Evolutionary conservation across 2,888 invertebrate species (phyloP).

Genomic region (Lamellibrachia satsuma): DNA sequence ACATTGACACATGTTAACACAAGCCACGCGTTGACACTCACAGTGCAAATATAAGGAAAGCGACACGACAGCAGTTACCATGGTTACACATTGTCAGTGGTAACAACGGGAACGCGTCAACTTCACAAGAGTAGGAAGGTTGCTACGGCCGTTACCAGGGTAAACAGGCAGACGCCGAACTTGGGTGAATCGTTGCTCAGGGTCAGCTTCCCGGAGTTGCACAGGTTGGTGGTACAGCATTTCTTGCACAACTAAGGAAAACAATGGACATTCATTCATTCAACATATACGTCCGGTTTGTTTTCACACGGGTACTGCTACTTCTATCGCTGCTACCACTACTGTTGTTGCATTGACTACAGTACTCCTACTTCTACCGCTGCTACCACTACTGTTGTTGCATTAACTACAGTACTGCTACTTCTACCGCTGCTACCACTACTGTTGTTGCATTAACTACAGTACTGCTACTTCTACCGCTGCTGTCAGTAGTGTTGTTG

Average conservation of each 20-base stretch:
- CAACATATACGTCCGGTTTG: neutral
- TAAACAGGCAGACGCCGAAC: neutral
- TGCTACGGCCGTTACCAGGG: neutral
- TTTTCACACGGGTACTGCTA: too few relatives aligned
- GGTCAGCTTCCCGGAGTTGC: neutral
- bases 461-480: too few relatives aligned
- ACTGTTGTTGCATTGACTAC: neutral
- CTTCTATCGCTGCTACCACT: neutral
- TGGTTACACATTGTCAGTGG: neutral
- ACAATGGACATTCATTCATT: neutral
- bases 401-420: too few relatives aligned
- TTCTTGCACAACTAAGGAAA: neutral
- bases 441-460: too few relatives aligned
- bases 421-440: too few relatives aligned
- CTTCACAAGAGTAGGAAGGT: neutral
- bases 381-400: too few relatives aligned
- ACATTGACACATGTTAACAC: neutral
- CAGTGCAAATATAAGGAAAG: neutral
- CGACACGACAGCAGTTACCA: neutral
- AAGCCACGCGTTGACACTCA: neutral
- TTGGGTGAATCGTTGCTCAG: neutral
- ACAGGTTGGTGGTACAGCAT: neutral
- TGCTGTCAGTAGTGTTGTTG: too few relatives aligned
- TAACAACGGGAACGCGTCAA: neutral
- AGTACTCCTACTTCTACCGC: neutral